phyloP scores from a whole-genome alignment of 2,888 invertebrate genomes.

The Apodemia mormo region DNA sequence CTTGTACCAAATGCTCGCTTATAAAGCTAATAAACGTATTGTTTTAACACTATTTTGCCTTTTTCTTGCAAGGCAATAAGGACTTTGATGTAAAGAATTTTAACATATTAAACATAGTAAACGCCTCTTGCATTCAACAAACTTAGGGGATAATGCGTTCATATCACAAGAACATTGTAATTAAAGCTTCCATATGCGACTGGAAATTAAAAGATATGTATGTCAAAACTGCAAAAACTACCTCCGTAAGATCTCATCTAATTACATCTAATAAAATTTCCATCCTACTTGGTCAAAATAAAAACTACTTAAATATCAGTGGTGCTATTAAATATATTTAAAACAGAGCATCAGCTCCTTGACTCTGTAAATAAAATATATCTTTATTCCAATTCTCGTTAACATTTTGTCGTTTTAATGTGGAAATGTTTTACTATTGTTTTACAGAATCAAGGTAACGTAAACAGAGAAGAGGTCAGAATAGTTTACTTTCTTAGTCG shows the following conservation, averaged over 20 bases:
- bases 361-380: not conserved
- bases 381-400: not conserved
- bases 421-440: not conserved
- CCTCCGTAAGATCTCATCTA: not conserved
- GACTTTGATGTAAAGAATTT: too few species aligned
- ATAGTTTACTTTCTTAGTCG: not conserved
- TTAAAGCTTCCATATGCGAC: too few species aligned
- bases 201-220: too few species aligned
- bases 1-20: too few species aligned
- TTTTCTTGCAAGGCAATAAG: too few species aligned
- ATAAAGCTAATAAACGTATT: too few species aligned
- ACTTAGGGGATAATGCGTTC: too few species aligned
- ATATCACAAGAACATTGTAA: too few species aligned
- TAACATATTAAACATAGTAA: too few species aligned
- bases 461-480: slow-evolving; percentile 7
- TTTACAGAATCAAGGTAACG: slow-evolving; percentile 1
- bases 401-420: not conserved
- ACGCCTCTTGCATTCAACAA: too few species aligned
- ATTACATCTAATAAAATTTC: not conserved
- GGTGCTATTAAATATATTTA: not conserved
- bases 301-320: not conserved
- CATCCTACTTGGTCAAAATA: not conserved
- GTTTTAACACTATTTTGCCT: too few species aligned
- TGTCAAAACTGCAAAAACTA: not conserved
- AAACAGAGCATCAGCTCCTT: not conserved